Conservation (phyloP, 2,797 vertebrate genomes). For the Microchirus variegatus region DNA sequence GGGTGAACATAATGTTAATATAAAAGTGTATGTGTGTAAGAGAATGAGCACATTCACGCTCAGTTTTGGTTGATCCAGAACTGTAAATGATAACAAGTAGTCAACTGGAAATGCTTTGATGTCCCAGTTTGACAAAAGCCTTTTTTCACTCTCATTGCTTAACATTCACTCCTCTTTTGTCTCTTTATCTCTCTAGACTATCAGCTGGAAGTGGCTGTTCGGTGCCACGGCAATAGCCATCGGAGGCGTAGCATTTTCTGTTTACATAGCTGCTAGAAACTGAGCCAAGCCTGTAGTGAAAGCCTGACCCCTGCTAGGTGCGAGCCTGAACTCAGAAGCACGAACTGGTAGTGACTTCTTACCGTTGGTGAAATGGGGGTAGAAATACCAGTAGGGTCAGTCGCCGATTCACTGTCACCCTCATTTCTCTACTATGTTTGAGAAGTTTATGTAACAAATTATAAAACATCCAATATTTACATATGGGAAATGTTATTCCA, state of each 20-base stretch:
- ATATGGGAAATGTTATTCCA: conserved; percentile 35
- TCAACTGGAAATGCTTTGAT: background rate
- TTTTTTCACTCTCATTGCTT: conserved; percentile 12
- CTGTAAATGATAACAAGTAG: background rate
- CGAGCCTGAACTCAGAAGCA: conserved; percentile 48
- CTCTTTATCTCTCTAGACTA: conserved; percentile 77
- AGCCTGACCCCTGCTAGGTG: conserved; percentile 29
- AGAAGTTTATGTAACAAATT: conserved; percentile 56
- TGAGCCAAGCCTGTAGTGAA: conserved; percentile 63
- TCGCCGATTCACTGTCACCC: conserved; percentile 45
- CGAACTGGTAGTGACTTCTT: conserved; percentile 55
- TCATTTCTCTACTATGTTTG: conserved; percentile 73
- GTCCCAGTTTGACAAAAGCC: background rate
- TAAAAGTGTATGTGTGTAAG: too few species aligned
- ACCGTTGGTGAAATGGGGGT: conserved; percentile 18
- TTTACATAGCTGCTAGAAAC: conserved; percentile 96
- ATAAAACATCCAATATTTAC: conserved; percentile 36
- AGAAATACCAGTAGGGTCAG: conserved; percentile 33
- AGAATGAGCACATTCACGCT: too few species aligned
- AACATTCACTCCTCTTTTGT: conserved; percentile 5
- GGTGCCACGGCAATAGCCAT: conserved; percentile 94
- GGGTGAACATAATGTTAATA: too few species aligned
- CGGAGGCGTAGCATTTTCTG: conserved; percentile 94
- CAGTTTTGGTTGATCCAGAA: background rate
- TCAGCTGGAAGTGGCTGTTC: conserved; percentile 99